A percentile compares a stretch with the other conserved stretches of the same genome.
Conservation (phyloP, 2,113 vertebrate genomes). For the Neolamprologus falcicula region DNA sequence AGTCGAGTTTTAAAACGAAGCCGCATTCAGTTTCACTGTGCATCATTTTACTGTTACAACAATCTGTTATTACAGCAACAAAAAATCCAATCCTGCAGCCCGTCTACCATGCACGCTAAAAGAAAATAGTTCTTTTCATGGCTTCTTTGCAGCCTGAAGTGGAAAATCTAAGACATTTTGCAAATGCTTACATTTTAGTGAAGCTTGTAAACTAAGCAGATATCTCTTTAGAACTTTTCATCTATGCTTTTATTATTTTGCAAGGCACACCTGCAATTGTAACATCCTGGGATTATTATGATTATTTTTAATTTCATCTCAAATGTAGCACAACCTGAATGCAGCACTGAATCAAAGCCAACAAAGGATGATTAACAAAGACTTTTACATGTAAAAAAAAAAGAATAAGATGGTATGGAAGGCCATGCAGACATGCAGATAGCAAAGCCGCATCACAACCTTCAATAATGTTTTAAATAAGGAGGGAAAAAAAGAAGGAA, state of each 20-base stretch:
- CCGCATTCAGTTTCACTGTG: not conserved
- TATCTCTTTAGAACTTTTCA: not conserved
- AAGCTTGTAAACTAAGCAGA: not conserved
- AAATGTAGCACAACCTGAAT: not conserved
- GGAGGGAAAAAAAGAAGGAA: not conserved
- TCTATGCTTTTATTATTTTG: not conserved
- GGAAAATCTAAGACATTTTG: not conserved
- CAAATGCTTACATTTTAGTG: not conserved
- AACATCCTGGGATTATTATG: not conserved
- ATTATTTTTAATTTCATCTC: not conserved
- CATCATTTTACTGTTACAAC: not conserved
- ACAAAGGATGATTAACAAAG: not conserved
- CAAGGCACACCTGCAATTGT: rapidly evolving
- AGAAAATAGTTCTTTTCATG: not conserved
- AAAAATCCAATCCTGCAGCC: not conserved
- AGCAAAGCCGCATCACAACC: not conserved
- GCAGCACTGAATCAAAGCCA: not conserved
- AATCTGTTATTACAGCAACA: not conserved
- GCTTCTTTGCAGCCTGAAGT: not conserved
- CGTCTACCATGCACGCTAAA: not conserved
- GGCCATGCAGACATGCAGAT: not conserved
- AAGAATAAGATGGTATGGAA: not conserved
- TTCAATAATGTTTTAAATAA: not conserved
- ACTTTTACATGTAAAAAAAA: not conserved
- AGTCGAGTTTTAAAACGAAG: not conserved